A percentile compares a stretch with the other conserved stretches of the same genome.
Conservation (phyloP, 1,140 invertebrate species). For the Zaprionus tsacasi region DNA sequence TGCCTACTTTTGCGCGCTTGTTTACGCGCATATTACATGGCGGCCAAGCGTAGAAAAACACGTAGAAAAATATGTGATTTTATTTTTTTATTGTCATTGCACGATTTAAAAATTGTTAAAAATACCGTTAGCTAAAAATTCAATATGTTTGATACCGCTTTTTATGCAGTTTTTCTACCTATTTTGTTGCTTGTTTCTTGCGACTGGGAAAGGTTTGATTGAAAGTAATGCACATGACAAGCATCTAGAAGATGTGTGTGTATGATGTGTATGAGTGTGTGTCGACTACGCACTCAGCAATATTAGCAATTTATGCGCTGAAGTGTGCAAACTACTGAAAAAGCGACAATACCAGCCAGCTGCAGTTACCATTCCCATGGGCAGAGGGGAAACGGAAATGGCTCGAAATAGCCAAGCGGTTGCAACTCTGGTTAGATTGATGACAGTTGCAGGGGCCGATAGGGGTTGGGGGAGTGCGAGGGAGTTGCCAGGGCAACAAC, state of each 20-base stretch:
- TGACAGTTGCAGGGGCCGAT: neutral
- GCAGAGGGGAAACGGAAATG: neutral
- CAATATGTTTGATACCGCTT: neutral
- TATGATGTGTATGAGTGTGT: slow-evolving; percentile 19
- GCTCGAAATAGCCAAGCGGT: slow-evolving; percentile 8
- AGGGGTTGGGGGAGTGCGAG: neutral
- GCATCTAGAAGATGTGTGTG: slow-evolving; percentile 5
- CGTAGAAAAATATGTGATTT: neutral
- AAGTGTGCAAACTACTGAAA: slow-evolving; percentile 55
- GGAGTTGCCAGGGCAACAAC: slow-evolving; percentile 8
- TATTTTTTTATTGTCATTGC: neutral
- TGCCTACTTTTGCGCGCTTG: slow-evolving; percentile 1
- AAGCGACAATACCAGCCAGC: slow-evolving; percentile 17
- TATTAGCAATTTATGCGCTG: slow-evolving; percentile 80
- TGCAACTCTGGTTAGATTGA: slow-evolving; percentile 13
- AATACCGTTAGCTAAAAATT: neutral
- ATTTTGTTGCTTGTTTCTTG: slow-evolving; percentile 6
- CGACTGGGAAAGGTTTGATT: slow-evolving; percentile 29
- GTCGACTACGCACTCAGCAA: slow-evolving; percentile 63
- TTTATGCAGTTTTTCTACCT: neutral
- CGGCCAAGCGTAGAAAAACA: neutral
- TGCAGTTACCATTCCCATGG: slow-evolving; percentile 1
- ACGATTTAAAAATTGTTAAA: neutral
- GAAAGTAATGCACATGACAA: slow-evolving; percentile 63
- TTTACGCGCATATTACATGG: slow-evolving; percentile 6